Conservation (phyloP, 2,113 vertebrate species). For the Cynopterus brachyotis region DNA sequence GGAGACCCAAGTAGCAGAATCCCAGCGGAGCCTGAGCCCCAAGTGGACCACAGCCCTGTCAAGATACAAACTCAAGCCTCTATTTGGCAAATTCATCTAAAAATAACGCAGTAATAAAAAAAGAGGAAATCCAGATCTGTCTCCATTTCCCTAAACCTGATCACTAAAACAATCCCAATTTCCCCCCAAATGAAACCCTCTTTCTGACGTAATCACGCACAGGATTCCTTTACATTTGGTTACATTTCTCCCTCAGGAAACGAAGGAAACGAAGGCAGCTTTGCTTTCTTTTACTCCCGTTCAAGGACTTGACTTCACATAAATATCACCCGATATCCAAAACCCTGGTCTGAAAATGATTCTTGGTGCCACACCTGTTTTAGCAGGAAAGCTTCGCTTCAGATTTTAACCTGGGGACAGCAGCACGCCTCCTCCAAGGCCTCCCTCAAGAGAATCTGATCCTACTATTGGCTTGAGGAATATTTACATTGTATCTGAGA, state of each 20-base stretch:
- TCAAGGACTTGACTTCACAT: background rate
- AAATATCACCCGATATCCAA: background rate
- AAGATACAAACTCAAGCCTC: background rate
- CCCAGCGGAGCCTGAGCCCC: background rate
- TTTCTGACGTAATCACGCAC: background rate
- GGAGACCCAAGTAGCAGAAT: background rate
- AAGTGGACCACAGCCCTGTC: background rate
- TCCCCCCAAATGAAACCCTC: background rate
- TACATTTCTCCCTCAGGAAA: background rate
- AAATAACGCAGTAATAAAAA: background rate
- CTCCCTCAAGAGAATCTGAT: background rate
- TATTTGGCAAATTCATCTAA: background rate
- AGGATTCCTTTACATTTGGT: background rate
- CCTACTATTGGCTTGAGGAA: background rate
- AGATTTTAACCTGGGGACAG: background rate
- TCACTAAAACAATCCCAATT: background rate
- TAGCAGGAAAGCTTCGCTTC: background rate
- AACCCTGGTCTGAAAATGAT: background rate
- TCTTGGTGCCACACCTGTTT: background rate
- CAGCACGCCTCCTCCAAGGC: background rate
- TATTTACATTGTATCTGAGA: background rate
- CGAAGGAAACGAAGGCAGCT: background rate
- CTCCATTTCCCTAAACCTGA: background rate
- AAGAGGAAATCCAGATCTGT: background rate
- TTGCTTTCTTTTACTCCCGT: background rate